phyloP scores from a whole-genome alignment of 2,113 vertebrate species.

The Prunella himalayana region DNA sequence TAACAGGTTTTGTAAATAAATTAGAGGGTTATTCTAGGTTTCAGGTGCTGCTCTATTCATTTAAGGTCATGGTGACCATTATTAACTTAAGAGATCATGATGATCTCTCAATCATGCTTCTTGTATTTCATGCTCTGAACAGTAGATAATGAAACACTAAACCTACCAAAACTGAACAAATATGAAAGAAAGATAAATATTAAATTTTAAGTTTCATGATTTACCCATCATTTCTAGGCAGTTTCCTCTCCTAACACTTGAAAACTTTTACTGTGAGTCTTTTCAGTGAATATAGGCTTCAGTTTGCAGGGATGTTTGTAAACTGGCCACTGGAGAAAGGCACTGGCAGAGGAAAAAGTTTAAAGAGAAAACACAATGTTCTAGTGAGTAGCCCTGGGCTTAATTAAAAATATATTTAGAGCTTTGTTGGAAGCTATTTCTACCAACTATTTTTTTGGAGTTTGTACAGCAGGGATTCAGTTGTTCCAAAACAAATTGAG shows the following conservation, averaged over 20 bases:
- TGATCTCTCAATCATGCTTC: background rate
- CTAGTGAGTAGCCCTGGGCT: background rate
- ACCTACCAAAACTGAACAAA: background rate
- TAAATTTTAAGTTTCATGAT: background rate
- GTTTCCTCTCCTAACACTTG: background rate
- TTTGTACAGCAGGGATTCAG: background rate
- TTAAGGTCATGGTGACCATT: background rate
- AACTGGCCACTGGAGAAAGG: background rate
- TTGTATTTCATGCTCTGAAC: background rate
- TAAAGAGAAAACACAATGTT: background rate
- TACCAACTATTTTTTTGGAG: background rate
- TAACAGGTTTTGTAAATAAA: background rate
- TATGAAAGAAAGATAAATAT: background rate
- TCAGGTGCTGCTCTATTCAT: background rate
- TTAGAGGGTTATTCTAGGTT: background rate
- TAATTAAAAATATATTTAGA: slow-evolving; percentile 7
- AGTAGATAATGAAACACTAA: background rate
- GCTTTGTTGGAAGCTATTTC: background rate
- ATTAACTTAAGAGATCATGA: background rate
- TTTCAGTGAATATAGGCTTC: background rate
- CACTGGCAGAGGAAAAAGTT: background rate
- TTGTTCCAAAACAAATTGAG: background rate
- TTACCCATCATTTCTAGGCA: background rate
- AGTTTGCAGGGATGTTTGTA: background rate
- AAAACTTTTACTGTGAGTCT: background rate